phyloP scores from a whole-genome alignment of 2,797 vertebrate genomes.

The Pseudotriccus pelzelni region DNA sequence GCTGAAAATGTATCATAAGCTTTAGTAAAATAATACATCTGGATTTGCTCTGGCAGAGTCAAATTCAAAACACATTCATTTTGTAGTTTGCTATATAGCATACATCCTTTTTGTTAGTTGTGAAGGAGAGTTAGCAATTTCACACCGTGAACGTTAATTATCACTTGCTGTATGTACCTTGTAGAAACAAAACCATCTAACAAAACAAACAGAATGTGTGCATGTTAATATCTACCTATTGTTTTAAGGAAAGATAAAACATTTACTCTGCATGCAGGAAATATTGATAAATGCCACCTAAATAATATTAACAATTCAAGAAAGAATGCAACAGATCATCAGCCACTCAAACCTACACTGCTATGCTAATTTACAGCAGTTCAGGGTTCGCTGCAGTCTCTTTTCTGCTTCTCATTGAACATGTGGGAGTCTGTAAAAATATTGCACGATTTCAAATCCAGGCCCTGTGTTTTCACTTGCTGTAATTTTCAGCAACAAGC shows the following conservation, averaged over 20 bases:
- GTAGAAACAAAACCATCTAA: not conserved
- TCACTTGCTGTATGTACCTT: not conserved
- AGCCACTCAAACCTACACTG: not conserved
- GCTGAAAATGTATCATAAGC: not conserved
- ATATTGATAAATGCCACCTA: not conserved
- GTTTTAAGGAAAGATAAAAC: not conserved
- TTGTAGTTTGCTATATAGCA: not conserved
- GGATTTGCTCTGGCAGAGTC: not conserved
- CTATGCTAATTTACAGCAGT: not conserved
- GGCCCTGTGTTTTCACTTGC: not conserved
- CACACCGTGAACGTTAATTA: not conserved
- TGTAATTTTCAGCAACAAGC: not conserved
- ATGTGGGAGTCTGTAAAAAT: not conserved
- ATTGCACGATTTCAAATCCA: not conserved
- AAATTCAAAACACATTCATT: not conserved
- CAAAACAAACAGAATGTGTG: not conserved
- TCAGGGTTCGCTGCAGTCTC: not conserved
- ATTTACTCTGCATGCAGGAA: not conserved
- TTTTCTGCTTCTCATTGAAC: not conserved
- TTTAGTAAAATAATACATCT: not conserved
- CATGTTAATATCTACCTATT: not conserved
- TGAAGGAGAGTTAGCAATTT: not conserved
- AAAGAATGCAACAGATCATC: not conserved
- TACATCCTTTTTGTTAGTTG: not conserved
- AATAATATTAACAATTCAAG: not conserved